Base-by-base conservation (phyloP, 2,113 vertebrate species). In the Silurus asotus region DNA sequence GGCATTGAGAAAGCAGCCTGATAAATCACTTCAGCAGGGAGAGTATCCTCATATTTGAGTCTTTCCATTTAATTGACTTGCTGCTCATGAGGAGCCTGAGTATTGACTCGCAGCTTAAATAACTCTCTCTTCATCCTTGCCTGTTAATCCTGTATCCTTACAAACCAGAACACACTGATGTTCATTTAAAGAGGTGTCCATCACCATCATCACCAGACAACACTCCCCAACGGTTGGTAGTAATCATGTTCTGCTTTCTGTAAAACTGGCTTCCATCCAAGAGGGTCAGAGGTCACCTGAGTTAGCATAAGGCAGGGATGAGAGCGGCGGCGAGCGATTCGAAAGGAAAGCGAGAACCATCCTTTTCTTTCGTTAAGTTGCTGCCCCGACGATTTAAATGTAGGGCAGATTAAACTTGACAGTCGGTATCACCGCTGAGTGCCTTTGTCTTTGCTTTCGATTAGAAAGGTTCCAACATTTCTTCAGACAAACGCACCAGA, bases 401-500 rank as follows among this genome's bases (percentile, higher is more conserved):
- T 37, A 59, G 84, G 69, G 59, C 86, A 62, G 6, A 49, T 23
- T 88, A 81, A 88, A 84, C 82, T 88, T 78, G 83, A 85, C 87
- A 85, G 85, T 83, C 25, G 53, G 49, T 61, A 3, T n/a, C 48
- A 9, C 59, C 19, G 69, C 69, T 20, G 87, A 28, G 85, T 53
- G 48, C 28, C 81, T 85, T 88, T 87, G 85, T 87, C 23, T 82
- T 84, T 49, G 45, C 25, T 7, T 86, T 79, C 59, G 88, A 89
- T 90, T 88, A 62, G 88, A 53, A 51, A 3, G 28, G 45, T 87
- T 86, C 88, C 89, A 90, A 81, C 84, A 56, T 87, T 70, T 84
- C 72, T 67, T 72, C 86, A 65, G 84, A 90, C 88, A 76, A 86
- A 87, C 37, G 72, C 83, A 80, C 83, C 89, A 88, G 88, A 90